These are phyloP conservation scores for Psix sp. DNA, from an alignment of 1,140 invertebrate species.

Conservation along the genomic window DNA sequence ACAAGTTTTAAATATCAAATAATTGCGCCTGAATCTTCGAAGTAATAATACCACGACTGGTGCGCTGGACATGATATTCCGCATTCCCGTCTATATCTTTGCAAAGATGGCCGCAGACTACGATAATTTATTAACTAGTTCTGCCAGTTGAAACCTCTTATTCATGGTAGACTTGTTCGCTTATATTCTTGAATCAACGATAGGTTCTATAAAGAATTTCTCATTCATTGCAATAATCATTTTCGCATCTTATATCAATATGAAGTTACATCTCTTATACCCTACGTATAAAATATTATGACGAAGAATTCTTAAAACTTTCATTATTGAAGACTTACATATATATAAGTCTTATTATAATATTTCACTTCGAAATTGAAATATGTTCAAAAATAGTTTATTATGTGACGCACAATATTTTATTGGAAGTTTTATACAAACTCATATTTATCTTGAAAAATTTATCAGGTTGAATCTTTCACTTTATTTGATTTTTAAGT, in stretches of 20 bases:
- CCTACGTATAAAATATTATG: too few species aligned
- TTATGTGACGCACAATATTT: too few species aligned
- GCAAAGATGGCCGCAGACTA: constrained; percentile 69
- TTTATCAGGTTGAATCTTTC: too few species aligned
- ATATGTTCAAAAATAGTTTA: too few species aligned
- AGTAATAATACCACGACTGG: constrained; percentile 18
- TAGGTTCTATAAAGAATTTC: constrained; percentile 45
- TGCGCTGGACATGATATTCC: constrained; percentile 59
- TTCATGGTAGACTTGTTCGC: constrained; percentile 52
- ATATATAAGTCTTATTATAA: too few species aligned
- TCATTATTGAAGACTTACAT: too few species aligned
- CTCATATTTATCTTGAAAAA: too few species aligned
- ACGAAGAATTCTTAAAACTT: too few species aligned
- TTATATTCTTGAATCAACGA: constrained; percentile 44
- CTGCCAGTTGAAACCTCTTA: constrained; percentile 68
- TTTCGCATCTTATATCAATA: constrained; percentile 34
- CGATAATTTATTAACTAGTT: constrained; percentile 76
- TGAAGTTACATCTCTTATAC: constrained; percentile 42
- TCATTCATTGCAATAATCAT: constrained; percentile 38
- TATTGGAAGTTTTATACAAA: too few species aligned
- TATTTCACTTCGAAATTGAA: too few species aligned
- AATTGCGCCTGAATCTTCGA: constrained; percentile 27
- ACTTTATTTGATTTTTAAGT: too few species aligned
- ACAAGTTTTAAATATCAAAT: constrained; percentile 37
- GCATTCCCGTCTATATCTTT: constrained; percentile 65